phyloP scores from a whole-genome alignment of 2,888 invertebrate species.

The Lithodes maja region DNA sequence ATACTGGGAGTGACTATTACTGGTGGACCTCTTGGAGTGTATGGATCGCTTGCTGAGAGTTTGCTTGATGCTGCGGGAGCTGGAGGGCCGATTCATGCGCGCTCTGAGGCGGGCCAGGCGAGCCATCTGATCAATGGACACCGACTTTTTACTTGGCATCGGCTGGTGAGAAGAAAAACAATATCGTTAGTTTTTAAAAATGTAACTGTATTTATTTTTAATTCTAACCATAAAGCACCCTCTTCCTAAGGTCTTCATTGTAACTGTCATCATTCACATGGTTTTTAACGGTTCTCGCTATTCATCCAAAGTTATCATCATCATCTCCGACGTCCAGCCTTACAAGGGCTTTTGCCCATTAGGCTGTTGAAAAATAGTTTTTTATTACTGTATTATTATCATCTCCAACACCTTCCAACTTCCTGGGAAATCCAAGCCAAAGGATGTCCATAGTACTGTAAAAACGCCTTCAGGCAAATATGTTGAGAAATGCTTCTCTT shows the following conservation, averaged over 20 bases:
- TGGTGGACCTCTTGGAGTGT: slow-evolving; percentile 48
- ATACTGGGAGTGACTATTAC: neutral
- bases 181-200: neutral
- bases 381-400: no score
- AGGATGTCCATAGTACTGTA: no score
- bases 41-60: slow-evolving; percentile 52
- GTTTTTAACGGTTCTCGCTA: no score
- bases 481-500: no score
- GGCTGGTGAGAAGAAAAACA: slow-evolving; percentile 36
- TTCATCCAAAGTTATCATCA: no score
- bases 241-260: neutral
- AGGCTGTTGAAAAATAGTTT: no score
- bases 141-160: slow-evolving; percentile 65
- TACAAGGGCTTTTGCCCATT: no score
- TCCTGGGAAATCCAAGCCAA: no score
- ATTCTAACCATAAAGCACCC: neutral
- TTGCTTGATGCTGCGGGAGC: slow-evolving; percentile 48
- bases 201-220: neutral
- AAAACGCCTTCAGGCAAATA: no score
- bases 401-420: no score
- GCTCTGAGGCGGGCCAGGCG: slow-evolving; percentile 19
- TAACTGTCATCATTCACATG: neutral
- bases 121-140: slow-evolving; percentile 35
- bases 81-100: slow-evolving; percentile 36
- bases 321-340: no score